Evolutionary conservation across 2,888 invertebrate species (phyloP), one percentile per base, ranked within the genome.

Genomic region (Agonum fuliginosum): DNA sequence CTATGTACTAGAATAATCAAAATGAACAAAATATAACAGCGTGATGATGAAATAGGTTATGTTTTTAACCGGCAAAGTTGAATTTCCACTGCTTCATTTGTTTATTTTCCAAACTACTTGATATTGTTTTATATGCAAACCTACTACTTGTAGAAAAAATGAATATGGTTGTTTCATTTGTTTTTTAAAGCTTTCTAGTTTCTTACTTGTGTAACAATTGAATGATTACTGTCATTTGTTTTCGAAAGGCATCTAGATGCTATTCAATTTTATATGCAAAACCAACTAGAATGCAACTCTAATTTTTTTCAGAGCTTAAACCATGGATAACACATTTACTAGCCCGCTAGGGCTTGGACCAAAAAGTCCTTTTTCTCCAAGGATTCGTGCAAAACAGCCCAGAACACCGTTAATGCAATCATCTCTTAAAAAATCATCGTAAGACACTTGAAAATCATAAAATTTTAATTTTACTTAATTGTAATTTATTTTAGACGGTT

Each of bases 401-500:
- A 84, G 83, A 80, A 81, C 83, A 20, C 70, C 79, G 5, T 74
- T 84, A 41, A 73, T 83, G 54, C 83, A 84, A 3, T 78, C 83
- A n/a, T 79, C 82, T 24, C 84, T 85, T 73, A 81, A 84, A 75
- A 86, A 86, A 81, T 84, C 86, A 27, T 85, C 86, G 86, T 86
- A 83, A 83, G 85, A n/a, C n/a, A n/a, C n/a, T n/a, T 65, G 62
- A 62, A 54, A 14, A 27, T 54, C 71, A 72, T 78, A 12, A 30
- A 48, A 54, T 72, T 78, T 27, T 69, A 71, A 75, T 43, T 75
- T 72, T 78, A 5, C 20, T 22, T 22, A 54, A 48, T 48, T 48
- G 30, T 48, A n/a, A n/a, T n/a, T 24, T 65, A 20, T 85, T 86
- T 78, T 79, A 90, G 89, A 34, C 87, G 89, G 51, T 86, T 88